These are phyloP conservation scores for Gracilinanus agilis DNA, from an alignment of 2,113 vertebrate genomes.

Conservation along the genomic window DNA sequence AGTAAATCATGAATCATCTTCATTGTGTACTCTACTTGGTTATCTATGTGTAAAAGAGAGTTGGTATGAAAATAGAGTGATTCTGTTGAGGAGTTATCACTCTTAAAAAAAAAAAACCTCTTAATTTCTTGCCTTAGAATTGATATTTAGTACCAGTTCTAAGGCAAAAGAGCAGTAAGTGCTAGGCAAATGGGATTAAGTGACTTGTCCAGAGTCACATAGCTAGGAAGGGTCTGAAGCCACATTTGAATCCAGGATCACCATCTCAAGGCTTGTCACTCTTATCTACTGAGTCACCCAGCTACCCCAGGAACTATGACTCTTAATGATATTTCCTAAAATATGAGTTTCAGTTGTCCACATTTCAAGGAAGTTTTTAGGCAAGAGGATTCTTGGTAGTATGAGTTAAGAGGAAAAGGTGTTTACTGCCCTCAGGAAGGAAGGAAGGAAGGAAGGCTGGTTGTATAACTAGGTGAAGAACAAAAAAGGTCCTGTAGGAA, in stretches of 20 bases:
- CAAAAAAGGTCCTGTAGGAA: neutral
- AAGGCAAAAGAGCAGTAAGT: no score
- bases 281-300: no score
- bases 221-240: no score
- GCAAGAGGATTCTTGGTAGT: neutral
- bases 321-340: constrained; percentile 26
- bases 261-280: no score
- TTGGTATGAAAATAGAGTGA: neutral
- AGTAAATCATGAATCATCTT: constrained; percentile 42
- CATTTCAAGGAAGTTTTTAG: constrained; percentile 42
- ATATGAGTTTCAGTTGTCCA: neutral
- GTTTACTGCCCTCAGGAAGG: neutral
- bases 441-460: constrained; percentile 10
- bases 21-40: constrained; percentile 20
- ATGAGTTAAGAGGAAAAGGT: constrained; percentile 5
- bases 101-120: neutral
- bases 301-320: neutral
- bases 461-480: neutral
- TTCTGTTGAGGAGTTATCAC: constrained; percentile 19
- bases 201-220: no score
- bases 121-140: no score
- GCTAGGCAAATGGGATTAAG: no score
- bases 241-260: no score
- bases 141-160: no score
- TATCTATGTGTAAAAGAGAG: constrained; percentile 23